Evolutionary conservation across 2,113 vertebrate species (phyloP).

Genomic region (Apaloderma vittatum): DNA sequence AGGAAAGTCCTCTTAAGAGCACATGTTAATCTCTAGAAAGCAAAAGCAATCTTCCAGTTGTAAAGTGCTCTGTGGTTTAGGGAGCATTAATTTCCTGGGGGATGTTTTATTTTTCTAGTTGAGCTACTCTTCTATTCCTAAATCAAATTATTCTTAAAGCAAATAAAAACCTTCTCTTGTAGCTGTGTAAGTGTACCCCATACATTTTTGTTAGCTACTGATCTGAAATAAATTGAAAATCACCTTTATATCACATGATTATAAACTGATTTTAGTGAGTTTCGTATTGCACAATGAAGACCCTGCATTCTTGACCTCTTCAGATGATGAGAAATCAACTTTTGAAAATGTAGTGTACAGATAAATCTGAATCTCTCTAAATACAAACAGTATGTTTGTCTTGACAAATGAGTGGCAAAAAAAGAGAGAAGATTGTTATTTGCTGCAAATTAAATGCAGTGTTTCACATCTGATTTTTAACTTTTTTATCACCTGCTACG

Average conservation of each 20-base stretch:
- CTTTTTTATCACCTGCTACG: neutral
- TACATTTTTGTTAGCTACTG: neutral
- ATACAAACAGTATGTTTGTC: accelerated
- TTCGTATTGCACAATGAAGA: neutral
- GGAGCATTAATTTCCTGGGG: neutral
- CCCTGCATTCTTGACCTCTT: neutral
- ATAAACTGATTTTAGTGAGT: neutral
- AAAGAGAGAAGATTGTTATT: neutral
- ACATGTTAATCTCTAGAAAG: neutral
- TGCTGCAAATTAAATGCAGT: neutral
- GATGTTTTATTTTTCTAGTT: neutral
- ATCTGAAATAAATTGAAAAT: neutral
- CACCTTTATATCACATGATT: neutral
- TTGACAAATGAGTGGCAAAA: neutral
- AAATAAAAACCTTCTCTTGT: neutral
- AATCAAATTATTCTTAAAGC: neutral
- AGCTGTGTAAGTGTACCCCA: neutral
- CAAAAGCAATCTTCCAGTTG: neutral
- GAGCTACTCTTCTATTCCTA: neutral
- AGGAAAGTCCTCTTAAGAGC: neutral
- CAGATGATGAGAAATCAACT: neutral
- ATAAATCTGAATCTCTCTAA: neutral
- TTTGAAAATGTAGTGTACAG: neutral
- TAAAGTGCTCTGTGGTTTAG: neutral
- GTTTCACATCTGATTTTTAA: neutral